phyloP scores from a whole-genome alignment of 1,140 invertebrate species.

The Saccostrea glomerata region DNA sequence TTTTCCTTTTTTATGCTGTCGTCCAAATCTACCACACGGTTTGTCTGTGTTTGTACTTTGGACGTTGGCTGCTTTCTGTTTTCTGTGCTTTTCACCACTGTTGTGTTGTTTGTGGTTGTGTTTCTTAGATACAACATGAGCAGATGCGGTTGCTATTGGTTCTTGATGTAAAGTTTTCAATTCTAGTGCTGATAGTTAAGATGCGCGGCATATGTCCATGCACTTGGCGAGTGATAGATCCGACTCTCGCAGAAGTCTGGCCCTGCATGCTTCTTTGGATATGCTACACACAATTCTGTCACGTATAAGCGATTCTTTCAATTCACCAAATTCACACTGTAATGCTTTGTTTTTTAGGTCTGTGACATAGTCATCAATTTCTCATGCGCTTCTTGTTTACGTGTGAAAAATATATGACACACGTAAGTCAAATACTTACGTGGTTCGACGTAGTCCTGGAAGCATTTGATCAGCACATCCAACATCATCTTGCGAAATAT shows the following conservation, averaged over 20 bases:
- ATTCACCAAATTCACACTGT: constrained; percentile 25
- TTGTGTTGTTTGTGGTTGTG: background rate
- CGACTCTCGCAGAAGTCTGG: background rate
- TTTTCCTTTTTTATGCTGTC: too few species aligned
- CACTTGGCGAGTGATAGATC: background rate
- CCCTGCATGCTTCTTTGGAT: background rate
- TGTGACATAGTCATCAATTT: background rate
- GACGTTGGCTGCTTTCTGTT: too few species aligned
- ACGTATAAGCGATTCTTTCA: background rate
- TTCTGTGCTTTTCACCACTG: background rate
- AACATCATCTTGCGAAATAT: background rate
- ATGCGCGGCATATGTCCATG: too few species aligned
- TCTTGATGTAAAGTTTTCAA: too few species aligned
- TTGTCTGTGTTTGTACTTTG: too few species aligned
- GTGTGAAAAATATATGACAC: too few species aligned
- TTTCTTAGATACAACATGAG: constrained; percentile 11
- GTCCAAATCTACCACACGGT: too few species aligned
- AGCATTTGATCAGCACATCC: background rate
- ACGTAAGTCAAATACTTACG: too few species aligned
- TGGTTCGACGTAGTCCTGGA: background rate
- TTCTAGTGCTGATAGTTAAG: too few species aligned
- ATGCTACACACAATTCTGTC: constrained; percentile 39
- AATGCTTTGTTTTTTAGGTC: too few species aligned
- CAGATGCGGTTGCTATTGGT: background rate
- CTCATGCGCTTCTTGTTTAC: constrained; percentile 5